Evolutionary conservation across 2,113 vertebrate species (phyloP).

Genomic region (Colinus virginianus): DNA sequence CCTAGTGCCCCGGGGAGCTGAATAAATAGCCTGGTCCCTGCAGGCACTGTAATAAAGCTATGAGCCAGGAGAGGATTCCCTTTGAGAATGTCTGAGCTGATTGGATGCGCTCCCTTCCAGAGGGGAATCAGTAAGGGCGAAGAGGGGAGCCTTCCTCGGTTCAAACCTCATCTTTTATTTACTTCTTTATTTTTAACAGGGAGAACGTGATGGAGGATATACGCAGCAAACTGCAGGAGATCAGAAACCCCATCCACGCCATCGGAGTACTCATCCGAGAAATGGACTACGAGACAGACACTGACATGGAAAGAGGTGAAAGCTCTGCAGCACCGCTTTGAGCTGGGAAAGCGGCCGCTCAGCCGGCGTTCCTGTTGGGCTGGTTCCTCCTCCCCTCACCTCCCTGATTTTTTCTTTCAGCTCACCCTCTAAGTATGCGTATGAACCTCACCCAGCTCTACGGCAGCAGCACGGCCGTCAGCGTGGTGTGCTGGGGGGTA

Average conservation of each 20-base stretch:
- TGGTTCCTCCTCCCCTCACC: background rate
- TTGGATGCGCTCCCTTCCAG: background rate
- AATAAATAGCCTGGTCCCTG: constrained; percentile 39
- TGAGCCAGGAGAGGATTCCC: constrained; percentile 14
- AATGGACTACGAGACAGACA: constrained; percentile 92
- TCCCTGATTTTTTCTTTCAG: constrained; percentile 54
- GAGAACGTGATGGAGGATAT: constrained; percentile 89
- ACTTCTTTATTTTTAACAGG: constrained; percentile 61
- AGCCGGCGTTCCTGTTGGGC: background rate
- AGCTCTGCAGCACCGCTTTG: fast-evolving
- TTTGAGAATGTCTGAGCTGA: background rate
- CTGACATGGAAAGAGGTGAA: constrained; percentile 78
- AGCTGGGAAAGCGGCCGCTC: background rate
- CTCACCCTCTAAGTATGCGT: constrained; percentile 78
- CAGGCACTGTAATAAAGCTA: background rate
- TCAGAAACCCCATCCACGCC: constrained; percentile 85
- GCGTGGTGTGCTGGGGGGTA: constrained; percentile 83
- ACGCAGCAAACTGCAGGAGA: constrained; percentile 91
- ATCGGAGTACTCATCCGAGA: constrained; percentile 88
- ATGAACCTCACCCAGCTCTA: constrained; percentile 91
- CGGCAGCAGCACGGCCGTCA: constrained; percentile 77
- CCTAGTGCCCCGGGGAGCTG: constrained; percentile 35
- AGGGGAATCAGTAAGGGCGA: background rate
- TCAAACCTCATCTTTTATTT: background rate
- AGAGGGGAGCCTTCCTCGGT: constrained; percentile 25